Conservation (phyloP, 1,140 invertebrate species). For the Mylabris phalerata region DNA sequence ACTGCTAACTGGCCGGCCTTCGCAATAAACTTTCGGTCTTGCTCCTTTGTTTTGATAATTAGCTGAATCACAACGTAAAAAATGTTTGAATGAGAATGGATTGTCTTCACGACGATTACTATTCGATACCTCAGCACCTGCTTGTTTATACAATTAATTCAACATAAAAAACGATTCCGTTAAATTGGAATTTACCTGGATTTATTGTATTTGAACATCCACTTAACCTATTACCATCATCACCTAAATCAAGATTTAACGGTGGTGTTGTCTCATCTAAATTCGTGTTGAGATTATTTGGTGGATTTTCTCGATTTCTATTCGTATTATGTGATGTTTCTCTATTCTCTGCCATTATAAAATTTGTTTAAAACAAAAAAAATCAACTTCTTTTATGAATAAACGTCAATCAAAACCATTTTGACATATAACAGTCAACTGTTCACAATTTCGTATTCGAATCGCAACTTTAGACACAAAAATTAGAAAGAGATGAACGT, state of each 20-base stretch:
- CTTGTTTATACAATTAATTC: neutral
- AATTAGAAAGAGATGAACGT: too few species aligned
- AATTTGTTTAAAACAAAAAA: slow-evolving; percentile 9
- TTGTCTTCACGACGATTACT: slow-evolving; percentile 51
- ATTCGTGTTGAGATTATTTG: neutral
- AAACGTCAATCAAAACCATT: neutral
- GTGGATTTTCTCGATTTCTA: neutral
- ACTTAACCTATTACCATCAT: slow-evolving; percentile 32
- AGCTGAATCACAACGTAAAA: slow-evolving; percentile 53
- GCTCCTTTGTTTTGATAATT: slow-evolving; percentile 49
- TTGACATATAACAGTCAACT: too few species aligned
- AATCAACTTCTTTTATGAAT: neutral
- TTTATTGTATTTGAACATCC: neutral
- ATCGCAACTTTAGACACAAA: too few species aligned
- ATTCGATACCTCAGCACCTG: too few species aligned
- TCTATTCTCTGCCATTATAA: neutral
- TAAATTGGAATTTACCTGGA: neutral
- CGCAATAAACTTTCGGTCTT: slow-evolving; percentile 49
- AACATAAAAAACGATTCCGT: neutral
- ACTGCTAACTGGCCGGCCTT: slow-evolving; percentile 29
- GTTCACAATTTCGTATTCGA: too few species aligned
- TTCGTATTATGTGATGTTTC: neutral
- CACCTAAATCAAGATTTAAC: slow-evolving; percentile 29
- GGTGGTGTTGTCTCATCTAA: neutral
- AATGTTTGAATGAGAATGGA: slow-evolving; percentile 76